phyloP scores from a whole-genome alignment of 2,888 invertebrate species.

The Pocota personata region DNA sequence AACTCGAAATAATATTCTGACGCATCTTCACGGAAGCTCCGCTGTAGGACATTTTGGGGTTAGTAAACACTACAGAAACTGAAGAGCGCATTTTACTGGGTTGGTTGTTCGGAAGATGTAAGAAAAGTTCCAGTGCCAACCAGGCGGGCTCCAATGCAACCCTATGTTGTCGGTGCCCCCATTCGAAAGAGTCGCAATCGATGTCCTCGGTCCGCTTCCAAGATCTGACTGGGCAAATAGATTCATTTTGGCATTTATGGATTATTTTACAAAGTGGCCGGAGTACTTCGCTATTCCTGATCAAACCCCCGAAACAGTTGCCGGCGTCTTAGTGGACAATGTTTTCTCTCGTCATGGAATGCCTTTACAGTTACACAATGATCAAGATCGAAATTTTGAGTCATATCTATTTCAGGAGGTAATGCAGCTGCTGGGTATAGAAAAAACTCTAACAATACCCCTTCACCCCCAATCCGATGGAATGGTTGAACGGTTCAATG shows the following conservation, averaged over 20 bases:
- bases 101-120: background rate
- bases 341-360: conserved; percentile 35
- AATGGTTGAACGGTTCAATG: conserved; percentile 76
- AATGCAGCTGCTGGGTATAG: conserved; percentile 35
- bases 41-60: no score
- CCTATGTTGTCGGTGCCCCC: conserved; percentile 1
- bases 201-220: conserved; percentile 7
- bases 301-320: conserved; percentile 38
- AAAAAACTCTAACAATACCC: conserved; percentile 74
- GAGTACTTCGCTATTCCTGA: conserved; percentile 36
- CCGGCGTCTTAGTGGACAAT: conserved; percentile 16
- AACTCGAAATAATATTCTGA: no score
- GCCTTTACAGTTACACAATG: conserved; percentile 38
- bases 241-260: conserved; percentile 9
- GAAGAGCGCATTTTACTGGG: background rate
- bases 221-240: background rate
- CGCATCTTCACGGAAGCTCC: no score
- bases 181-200: conserved; percentile 31
- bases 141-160: background rate
- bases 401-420: conserved; percentile 20
- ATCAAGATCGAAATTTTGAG: conserved; percentile 37
- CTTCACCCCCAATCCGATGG: conserved; percentile 31
- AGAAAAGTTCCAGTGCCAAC: background rate
- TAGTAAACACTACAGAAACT: no score
- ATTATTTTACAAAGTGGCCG: conserved; percentile 58